These are phyloP conservation scores for Sebastes itinus DNA, from an alignment of 2,797 vertebrate species.

Conservation along the genomic window DNA sequence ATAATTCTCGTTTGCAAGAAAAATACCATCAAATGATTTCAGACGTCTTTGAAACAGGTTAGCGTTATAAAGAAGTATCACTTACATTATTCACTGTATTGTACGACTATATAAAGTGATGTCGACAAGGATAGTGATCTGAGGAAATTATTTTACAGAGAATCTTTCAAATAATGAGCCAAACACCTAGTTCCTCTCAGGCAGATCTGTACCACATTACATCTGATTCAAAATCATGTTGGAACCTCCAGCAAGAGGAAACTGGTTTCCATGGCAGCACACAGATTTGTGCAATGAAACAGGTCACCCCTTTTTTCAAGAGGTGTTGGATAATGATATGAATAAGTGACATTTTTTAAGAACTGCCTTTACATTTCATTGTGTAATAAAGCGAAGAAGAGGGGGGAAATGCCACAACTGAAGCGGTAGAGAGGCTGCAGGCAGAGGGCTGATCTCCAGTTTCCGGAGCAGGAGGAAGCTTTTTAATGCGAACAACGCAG, in stretches of 20 bases:
- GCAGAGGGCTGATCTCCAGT: constrained; percentile 34
- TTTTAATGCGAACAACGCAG: constrained; percentile 22
- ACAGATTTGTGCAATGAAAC: constrained; percentile 47
- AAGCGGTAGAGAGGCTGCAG: neutral
- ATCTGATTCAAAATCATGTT: constrained; percentile 55
- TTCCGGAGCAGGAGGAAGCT: constrained; percentile 11
- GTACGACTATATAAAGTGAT: neutral
- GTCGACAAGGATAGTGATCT: neutral
- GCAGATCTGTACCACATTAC: constrained; percentile 28
- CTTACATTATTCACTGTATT: neutral
- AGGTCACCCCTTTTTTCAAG: constrained; percentile 42
- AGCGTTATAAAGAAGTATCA: neutral
- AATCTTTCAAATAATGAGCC: neutral
- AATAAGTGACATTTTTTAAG: constrained; percentile 57
- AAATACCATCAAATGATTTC: neutral
- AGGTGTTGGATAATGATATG: constrained; percentile 54
- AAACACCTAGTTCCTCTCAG: constrained; percentile 7
- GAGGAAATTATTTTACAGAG: neutral
- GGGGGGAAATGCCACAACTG: neutral
- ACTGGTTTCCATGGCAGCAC: constrained; percentile 74
- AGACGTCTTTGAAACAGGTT: neutral
- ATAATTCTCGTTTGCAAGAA: neutral
- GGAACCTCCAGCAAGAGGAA: constrained; percentile 47
- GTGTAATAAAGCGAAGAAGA: constrained; percentile 18
- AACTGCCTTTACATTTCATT: constrained; percentile 17